A percentile compares a stretch with the other conserved stretches of the same genome.
These are phyloP conservation scores for Argyra leucocephala DNA, from an alignment of 2,888 invertebrate species.

Conservation along the genomic window DNA sequence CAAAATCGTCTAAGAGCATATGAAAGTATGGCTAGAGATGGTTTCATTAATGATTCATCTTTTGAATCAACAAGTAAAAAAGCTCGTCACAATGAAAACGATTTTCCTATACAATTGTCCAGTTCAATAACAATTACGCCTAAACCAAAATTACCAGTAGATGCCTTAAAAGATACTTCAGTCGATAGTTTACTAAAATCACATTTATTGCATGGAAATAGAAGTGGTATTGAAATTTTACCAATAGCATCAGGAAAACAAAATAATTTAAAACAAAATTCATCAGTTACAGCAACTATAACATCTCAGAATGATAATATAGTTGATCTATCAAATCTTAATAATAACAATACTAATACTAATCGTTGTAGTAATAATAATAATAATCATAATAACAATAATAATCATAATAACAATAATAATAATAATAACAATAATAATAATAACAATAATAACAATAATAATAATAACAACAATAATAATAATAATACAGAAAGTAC, in stretches of 20 bases:
- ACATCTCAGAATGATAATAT: conserved; percentile 39
- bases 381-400: too few relatives aligned
- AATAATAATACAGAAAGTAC: not conserved
- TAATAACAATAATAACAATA: conserved; percentile 38
- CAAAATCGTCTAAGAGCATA: conserved; percentile 68
- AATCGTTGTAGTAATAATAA: too few relatives aligned
- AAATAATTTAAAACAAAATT: conserved; percentile 29
- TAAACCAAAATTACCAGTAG: conserved; percentile 29
- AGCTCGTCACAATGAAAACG: not conserved
- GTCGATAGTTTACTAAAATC: conserved; percentile 34
- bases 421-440: not conserved
- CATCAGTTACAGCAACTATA: conserved; percentile 34
- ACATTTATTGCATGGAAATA: conserved; percentile 30
- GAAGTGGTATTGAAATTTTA: conserved; percentile 34
- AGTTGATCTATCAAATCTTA: conserved; percentile 21
- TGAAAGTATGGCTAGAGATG: conserved; percentile 47
- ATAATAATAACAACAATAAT: conserved; percentile 38
- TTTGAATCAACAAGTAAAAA: not conserved
- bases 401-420: too few relatives aligned
- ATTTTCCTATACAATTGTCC: conserved; percentile 24
- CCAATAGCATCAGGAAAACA: conserved; percentile 28
- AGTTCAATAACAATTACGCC: conserved; percentile 41
- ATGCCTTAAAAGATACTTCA: conserved; percentile 22
- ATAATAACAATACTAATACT: too few relatives aligned
- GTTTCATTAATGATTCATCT: conserved; percentile 16